These are phyloP conservation scores for Hipparchia semele DNA, from an alignment of 2,888 invertebrate species.

Conservation along the genomic window DNA sequence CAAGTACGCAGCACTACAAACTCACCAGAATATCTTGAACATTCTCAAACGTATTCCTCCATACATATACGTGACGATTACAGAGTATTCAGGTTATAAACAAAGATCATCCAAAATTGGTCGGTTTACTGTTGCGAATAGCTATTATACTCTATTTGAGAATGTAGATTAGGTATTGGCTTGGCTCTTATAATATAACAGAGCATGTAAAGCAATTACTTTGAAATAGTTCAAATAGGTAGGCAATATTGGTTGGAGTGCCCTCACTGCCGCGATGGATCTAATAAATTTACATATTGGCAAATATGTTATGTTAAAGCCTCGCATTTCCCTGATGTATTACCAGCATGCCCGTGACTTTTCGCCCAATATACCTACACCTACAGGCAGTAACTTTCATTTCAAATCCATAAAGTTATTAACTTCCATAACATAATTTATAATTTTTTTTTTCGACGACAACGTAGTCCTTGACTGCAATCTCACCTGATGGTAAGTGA, in stretches of 20 bases:
- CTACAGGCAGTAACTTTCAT: too few relatives aligned
- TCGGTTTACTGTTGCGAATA: constrained; percentile 52
- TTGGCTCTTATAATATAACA: constrained; percentile 60
- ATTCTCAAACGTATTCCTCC: constrained; percentile 31
- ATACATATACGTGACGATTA: constrained; percentile 11
- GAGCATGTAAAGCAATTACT: constrained; percentile 71
- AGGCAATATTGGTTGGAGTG: constrained; percentile 60
- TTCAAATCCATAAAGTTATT: too few relatives aligned
- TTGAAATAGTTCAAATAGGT: constrained; percentile 68
- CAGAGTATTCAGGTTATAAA: constrained; percentile 37
- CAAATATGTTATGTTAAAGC: constrained; percentile 34
- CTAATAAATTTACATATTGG: constrained; percentile 49
- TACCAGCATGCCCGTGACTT: neutral
- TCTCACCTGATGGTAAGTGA: too few relatives aligned
- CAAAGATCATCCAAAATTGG: constrained; percentile 56
- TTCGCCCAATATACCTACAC: neutral
- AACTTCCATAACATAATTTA: too few relatives aligned
- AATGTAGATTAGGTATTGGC: constrained; percentile 78
- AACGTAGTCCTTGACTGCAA: too few relatives aligned
- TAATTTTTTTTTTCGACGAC: too few relatives aligned
- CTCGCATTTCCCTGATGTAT: neutral
- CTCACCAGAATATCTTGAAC: constrained; percentile 45
- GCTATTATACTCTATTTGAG: constrained; percentile 69
- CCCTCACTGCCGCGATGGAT: constrained; percentile 50
- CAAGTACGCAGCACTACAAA: constrained; percentile 55